Evolutionary conservation across 2,797 vertebrate species (phyloP).

Genomic region (Apogon talboti): DNA sequence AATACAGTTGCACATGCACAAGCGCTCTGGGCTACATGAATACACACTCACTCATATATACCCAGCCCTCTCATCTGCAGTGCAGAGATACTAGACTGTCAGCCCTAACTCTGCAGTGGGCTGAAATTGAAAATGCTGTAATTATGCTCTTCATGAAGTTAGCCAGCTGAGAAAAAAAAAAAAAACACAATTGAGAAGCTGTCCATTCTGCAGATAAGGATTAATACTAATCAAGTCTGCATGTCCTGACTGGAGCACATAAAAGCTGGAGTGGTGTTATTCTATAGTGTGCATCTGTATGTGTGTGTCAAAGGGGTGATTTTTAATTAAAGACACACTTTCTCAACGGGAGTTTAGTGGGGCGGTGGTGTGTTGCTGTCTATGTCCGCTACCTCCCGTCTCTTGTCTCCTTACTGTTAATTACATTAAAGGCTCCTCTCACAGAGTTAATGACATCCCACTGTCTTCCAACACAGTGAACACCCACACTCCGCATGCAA

Average conservation of each 20-base stretch:
- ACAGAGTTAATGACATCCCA: constrained; percentile 69
- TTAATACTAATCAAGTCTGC: constrained; percentile 73
- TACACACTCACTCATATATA: constrained; percentile 16
- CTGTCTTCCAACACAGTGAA: constrained; percentile 60
- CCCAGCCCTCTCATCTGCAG: constrained; percentile 62
- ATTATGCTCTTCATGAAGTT: constrained; percentile 83
- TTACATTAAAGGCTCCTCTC: constrained; percentile 73
- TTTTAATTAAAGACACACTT: constrained; percentile 78
- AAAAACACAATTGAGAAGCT: constrained; percentile 66
- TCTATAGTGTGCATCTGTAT: constrained; percentile 25
- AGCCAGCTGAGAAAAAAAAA: constrained; percentile 63
- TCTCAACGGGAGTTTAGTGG: constrained; percentile 49
- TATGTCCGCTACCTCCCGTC: constrained; percentile 17
- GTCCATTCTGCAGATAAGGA: constrained; percentile 77
- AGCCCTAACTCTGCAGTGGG: constrained; percentile 62
- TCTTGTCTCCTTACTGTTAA: constrained; percentile 64
- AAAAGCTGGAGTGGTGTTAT: constrained; percentile 51
- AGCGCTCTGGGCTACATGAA: constrained; percentile 33
- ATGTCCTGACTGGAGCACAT: constrained; percentile 56
- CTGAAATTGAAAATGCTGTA: constrained; percentile 79
- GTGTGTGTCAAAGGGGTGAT: constrained; percentile 21
- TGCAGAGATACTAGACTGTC: constrained; percentile 67
- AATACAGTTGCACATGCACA: constrained; percentile 35
- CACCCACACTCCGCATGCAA: constrained; percentile 18
- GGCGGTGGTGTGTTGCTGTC: constrained; percentile 9